phyloP scores from a whole-genome alignment of 2,888 invertebrate genomes.

The Calameuta idolon region DNA sequence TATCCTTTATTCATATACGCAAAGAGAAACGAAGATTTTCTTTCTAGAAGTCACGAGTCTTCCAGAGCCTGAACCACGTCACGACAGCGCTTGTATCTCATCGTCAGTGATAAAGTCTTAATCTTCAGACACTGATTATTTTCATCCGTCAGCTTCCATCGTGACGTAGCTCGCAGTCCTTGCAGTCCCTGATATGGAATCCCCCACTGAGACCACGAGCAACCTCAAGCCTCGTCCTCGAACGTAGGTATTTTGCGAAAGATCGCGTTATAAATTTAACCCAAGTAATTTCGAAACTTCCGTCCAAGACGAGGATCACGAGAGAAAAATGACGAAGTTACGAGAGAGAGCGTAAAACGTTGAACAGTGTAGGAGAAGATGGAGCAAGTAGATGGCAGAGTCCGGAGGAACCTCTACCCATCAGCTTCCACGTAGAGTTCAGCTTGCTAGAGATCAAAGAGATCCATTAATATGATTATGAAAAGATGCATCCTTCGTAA shows the following conservation, averaged over 20 bases:
- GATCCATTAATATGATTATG: conserved; percentile 35
- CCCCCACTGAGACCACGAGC: neutral
- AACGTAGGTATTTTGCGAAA: neutral
- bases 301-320: neutral
- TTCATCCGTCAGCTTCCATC: neutral
- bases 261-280: conserved; percentile 21
- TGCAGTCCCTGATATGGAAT: neutral
- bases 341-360: neutral
- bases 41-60: neutral
- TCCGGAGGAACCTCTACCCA: neutral
- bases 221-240: neutral
- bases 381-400: neutral
- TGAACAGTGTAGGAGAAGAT: neutral
- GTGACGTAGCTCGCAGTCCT: neutral
- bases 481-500: conserved; percentile 25
- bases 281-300: conserved; percentile 16
- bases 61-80: too few relatives aligned
- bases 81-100: too few relatives aligned
- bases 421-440: neutral
- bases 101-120: too few relatives aligned
- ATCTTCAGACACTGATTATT: too few relatives aligned
- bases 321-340: neutral
- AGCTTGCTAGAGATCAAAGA: conserved; percentile 28
- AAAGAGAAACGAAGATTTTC: neutral
- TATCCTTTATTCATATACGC: neutral